Base-by-base conservation (phyloP, 2,113 vertebrate genomes). In the Chaetops frenatus region DNA sequence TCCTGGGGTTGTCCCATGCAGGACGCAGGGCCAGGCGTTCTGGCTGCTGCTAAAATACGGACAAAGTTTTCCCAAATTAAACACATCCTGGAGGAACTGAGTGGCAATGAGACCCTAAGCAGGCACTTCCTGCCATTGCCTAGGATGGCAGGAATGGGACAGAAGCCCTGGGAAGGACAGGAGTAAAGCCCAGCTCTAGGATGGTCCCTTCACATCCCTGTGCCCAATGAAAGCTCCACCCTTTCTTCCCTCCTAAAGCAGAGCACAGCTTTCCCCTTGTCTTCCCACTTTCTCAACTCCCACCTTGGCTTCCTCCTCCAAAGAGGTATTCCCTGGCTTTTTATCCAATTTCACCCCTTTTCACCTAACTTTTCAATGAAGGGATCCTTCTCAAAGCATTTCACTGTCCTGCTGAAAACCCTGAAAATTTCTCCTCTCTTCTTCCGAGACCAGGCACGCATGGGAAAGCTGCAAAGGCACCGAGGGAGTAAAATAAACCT, bases 201-300 rank as follows among this genome's bases (percentile, higher is more conserved):
- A 33, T 0, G 0, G 17, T 22, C 62, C 15, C 3, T 62, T 42
- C 74, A n/a, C 42, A 40, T 25, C 53, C 74, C 21, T 42, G 10
- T n/a, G 71, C 29, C 54, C 86, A 77, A 93, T 25, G 21, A 81
- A 93, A 62, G 91, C 88, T 96, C 88, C 95, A 97, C 91, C 90
- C 78, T 95, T 87, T 67, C 81, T 91, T 77, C 50, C 47, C 79
- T 89, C 62, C 90, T 16, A 80, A 47, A 2, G 3, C 25, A 56
- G 19, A 8, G 15, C 36, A 10, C 18, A 1, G 50, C 51, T 82
- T 78, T 51, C 56, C 76, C 53, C 61, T 2, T 65, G 77, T 74
- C 54, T 90, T 83, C 79, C 66, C 57, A 65, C 73, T 23, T 74
- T 64, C 48, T 27, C 44, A 86, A 3, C 38, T 90, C 86, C 56